Evolutionary conservation across 2,797 vertebrate genomes (phyloP), one percentile per base, ranked within the genome.

Genomic region (Sandelia bainsii): DNA sequence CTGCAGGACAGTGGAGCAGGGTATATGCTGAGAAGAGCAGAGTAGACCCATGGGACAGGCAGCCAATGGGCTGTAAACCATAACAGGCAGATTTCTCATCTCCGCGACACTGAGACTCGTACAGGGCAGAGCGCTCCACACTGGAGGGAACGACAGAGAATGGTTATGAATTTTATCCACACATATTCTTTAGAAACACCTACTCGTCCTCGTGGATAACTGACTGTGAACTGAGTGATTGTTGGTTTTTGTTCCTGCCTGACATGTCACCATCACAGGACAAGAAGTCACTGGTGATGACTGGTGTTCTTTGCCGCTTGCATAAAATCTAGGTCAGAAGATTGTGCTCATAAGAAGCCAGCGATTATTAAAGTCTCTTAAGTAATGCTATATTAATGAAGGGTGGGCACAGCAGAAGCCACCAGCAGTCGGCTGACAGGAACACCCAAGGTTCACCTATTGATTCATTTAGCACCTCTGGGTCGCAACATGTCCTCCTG

Each of bases 31-130:
- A 72, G 34, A 1, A 53, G 62, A 80, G 86, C 58, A 85, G 75
- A 89, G 84, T 50, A 82, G 78, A 72, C 91, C 89, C 91, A 44
- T 62, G 90, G 90, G 91, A 92, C 70, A 19, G 34, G 16, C 62
- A 83, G 85, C 85, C 78, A 74, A 68, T 81, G 84, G 77, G 90
- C 78, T 76, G 78, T 87, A 91, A 92, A 91, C 87, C 80, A 70
- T 89, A 91, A 93, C 79, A 63, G 83, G 63, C 83, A 73, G 81
- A 87, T 84, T 86, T 84, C 82, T 92, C 85, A 90, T 91, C 88
- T 90, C 83, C 85, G 82, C 65, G 9, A 68, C 89, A 23, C 75
- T 8, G 90, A 88, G 88, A 89, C 80, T 59, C 23, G 34, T 11
- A 58, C 65, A 46, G 77, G 70, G 63, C 67, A 17, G 65, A 72